Evolutionary conservation across 1,140 invertebrate species (phyloP).

Genomic region (Plutomurus gul): DNA sequence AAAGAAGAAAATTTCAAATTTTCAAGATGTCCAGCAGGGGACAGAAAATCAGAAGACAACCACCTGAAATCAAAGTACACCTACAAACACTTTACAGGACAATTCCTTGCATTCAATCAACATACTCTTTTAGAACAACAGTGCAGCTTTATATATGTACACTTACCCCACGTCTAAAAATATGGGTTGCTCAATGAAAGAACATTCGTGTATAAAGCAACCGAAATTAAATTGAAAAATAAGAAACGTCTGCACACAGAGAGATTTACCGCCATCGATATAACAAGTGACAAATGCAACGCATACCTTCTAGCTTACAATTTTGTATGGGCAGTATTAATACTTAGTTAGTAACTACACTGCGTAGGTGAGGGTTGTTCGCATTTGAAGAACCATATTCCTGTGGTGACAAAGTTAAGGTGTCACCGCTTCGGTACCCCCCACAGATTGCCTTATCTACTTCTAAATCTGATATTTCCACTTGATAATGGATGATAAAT

Average conservation of each 20-base stretch:
- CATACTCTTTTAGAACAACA: too few relatives aligned
- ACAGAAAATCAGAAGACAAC: too few relatives aligned
- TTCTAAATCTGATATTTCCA: conserved; percentile 43
- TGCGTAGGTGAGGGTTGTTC: not conserved
- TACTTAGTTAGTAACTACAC: not conserved
- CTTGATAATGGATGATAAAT: conserved; percentile 44
- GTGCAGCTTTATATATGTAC: too few relatives aligned
- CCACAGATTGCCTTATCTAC: conserved; percentile 39
- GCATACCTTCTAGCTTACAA: not conserved
- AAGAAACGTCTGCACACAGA: not conserved
- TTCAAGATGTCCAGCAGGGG: too few relatives aligned
- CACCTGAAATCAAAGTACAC: too few relatives aligned
- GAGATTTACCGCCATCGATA: not conserved
- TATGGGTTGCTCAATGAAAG: too few relatives aligned
- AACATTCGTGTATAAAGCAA: too few relatives aligned
- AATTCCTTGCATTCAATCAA: too few relatives aligned
- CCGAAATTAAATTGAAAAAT: not conserved
- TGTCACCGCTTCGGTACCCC: conserved; percentile 48
- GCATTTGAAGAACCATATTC: conserved; percentile 21
- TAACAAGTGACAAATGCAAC: not conserved
- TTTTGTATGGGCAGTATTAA: too few relatives aligned
- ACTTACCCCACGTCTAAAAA: too few relatives aligned
- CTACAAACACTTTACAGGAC: too few relatives aligned
- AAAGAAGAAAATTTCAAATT: too few relatives aligned
- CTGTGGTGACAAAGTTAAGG: conserved; percentile 49